Base-by-base conservation (phyloP, 1,140 invertebrate genomes). In the Tetraneura akinire region DNA sequence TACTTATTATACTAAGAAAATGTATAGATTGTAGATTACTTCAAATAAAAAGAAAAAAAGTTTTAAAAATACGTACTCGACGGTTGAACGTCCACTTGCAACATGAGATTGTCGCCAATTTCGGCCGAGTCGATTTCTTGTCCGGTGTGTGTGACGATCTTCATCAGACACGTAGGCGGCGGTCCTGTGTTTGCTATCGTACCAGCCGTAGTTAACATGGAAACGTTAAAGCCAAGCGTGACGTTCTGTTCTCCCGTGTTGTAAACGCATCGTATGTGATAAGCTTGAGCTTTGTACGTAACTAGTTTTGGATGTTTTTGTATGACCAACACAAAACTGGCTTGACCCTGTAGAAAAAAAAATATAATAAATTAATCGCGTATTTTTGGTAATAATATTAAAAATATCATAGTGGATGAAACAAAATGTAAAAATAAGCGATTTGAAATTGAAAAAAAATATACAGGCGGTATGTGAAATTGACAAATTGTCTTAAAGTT, bases 111-210 rank as follows among this genome's bases (percentile, higher is more conserved):
- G 81, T 97, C 94, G 82, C 96, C 96, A 57, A 97, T 96, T 87
- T 96, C 94, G 8, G 95, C 96, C 1, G 93, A 93, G 84, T 90
- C 93, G 29, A 97, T 95, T 86, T 96, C 93, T 83, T 92, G 91
- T 14, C 95, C 96, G 71, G 91, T 92, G 47, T 92, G 90, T 16
- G 94, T 93, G 6, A 95, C 93, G 80, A 97, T 97, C 83, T 91
- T 91, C 95, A 97, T 97, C 60, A 92, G 88, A 85, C 96, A 97
- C 8, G 92, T 94, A 3, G 96, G 96, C 70, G 96, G 95, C 60
- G 95, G 95, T 45, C 95, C 95, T 6, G 95, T 96, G 83, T 97
- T 97, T 11, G 95, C 95, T 83, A 97, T 97, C 0, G 96, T 97
- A 37, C 95, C 95, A 3, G 95, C 94, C 5, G 95, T 97, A 0